Evolutionary conservation across 2,113 vertebrate species (phyloP), one percentile per base, ranked within the genome.

Genomic region (Tachycineta bicolor): DNA sequence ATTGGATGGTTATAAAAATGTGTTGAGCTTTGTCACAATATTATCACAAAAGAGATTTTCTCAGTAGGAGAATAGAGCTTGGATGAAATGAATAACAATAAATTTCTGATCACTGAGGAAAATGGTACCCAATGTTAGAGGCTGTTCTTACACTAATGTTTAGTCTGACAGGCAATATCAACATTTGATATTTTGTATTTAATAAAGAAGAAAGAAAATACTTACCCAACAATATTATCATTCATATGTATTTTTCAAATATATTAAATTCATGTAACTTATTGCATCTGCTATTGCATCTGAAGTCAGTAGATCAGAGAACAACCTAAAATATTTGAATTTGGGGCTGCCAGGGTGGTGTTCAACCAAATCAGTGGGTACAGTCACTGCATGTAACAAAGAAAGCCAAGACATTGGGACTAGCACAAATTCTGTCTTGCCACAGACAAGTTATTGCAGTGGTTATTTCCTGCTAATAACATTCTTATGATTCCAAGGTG

Each of bases 331-430:
- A 70, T 2, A 31, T 37, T 87, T 53, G 19, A 37, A 3, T 83
- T 28, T 75, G 15, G 37, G 25, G 8, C 8, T 62, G 12, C 11
- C 46, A 55, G 33, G 34, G 7, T 58, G 22, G 9, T 90, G 69
- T 80, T 65, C 55, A 49, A 14, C 6, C 20, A 11, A 43, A 20
- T 47, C 39, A 20, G 5, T 34, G 4, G 9, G 21, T 11, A 44
- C 11, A 11, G 3, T 85, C 37, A 33, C 15, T 55, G 6, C 2
- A 21, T 6, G 10, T 33, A 37, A 44, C 0, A 1, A 2, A 53
- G 53, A 77, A 90, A 86, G 2, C 12, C 33, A 79, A 37, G 11
- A 14, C 5, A 73, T 76, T 34, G 46, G 10, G 31, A 33, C 12
- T 31, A 52, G 43, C 21, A 47, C 5, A 69, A 65, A 62, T 77